Conservation (phyloP, 2,888 invertebrate species). For the Epinotia brunnichana region DNA sequence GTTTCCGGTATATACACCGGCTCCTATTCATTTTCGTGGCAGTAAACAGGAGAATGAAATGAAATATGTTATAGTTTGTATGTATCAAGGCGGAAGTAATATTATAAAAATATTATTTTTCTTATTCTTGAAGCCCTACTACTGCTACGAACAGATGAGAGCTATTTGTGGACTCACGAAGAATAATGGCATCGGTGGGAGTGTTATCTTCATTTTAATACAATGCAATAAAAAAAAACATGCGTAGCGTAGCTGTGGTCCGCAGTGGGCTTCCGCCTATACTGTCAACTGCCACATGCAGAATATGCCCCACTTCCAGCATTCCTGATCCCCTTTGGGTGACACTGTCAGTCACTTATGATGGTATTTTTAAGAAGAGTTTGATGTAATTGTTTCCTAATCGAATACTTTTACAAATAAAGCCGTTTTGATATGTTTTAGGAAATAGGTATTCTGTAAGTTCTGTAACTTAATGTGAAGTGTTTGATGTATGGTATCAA, state of each 20-base stretch:
- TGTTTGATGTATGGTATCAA: conserved; percentile 50
- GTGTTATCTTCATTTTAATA: too few species aligned
- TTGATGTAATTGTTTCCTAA: conserved; percentile 10
- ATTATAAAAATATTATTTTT: too few species aligned
- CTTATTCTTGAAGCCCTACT: too few species aligned
- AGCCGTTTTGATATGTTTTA: conserved; percentile 17
- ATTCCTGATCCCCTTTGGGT: conserved; percentile 16
- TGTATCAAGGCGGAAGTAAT: too few species aligned
- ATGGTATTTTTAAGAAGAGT: conserved; percentile 1
- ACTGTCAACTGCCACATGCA: background rate
- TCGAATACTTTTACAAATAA: conserved; percentile 18
- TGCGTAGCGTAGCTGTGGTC: background rate
- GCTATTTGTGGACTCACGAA: too few species aligned
- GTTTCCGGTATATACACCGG: background rate
- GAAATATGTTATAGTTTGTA: too few species aligned
- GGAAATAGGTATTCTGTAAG: conserved; percentile 14
- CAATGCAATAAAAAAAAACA: background rate
- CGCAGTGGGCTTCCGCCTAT: background rate
- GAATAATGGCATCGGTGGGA: too few species aligned
- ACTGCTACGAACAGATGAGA: too few species aligned
- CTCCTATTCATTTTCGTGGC: background rate
- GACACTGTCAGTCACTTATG: background rate
- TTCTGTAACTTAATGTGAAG: conserved; percentile 38
- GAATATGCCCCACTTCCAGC: conserved; percentile 5
- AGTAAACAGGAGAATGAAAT: background rate